Evolutionary conservation across 2,797 vertebrate species (phyloP).

Genomic region (Spea hammondii): DNA sequence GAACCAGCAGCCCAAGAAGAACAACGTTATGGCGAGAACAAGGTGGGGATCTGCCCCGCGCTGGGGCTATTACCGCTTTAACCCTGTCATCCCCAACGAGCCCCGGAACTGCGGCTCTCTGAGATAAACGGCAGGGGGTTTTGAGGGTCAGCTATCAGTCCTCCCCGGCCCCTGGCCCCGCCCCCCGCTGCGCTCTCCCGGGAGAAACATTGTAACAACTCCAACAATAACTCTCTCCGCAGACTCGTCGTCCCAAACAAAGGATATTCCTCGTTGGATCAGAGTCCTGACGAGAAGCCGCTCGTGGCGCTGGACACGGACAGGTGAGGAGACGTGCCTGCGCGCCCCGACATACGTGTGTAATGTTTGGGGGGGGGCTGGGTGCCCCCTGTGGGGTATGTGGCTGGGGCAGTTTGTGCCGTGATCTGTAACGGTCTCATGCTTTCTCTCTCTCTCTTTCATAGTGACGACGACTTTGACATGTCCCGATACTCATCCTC

Average conservation of each 20-base stretch:
- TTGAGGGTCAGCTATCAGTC: not conserved
- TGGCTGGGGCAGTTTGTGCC: not conserved
- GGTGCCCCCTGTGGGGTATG: not conserved
- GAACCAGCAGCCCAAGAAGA: constrained; percentile 98
- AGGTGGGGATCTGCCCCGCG: constrained; percentile 69
- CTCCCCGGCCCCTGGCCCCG: no score
- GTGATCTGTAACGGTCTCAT: no score
- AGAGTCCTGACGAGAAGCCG: constrained; percentile 97
- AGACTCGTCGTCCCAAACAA: constrained; percentile 97
- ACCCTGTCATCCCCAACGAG: no score
- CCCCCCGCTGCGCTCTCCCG: not conserved
- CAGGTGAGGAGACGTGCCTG: constrained; percentile 70
- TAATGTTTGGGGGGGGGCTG: not conserved
- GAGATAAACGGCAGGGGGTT: not conserved
- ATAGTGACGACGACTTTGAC: constrained; percentile 96
- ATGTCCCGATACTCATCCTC: constrained; percentile 98
- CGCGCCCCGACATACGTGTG: not conserved
- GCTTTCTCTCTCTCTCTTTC: constrained; percentile 48
- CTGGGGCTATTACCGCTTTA: no score
- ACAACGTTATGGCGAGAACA: constrained; percentile 95
- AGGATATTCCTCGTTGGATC: constrained; percentile 96
- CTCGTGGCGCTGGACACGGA: constrained; percentile 96
- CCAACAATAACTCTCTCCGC: constrained; percentile 45
- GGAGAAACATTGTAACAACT: constrained; percentile 18
- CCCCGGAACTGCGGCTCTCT: no score